phyloP scores from a whole-genome alignment of 2,888 invertebrate genomes.

The Cyrtodaria siliqua region DNA sequence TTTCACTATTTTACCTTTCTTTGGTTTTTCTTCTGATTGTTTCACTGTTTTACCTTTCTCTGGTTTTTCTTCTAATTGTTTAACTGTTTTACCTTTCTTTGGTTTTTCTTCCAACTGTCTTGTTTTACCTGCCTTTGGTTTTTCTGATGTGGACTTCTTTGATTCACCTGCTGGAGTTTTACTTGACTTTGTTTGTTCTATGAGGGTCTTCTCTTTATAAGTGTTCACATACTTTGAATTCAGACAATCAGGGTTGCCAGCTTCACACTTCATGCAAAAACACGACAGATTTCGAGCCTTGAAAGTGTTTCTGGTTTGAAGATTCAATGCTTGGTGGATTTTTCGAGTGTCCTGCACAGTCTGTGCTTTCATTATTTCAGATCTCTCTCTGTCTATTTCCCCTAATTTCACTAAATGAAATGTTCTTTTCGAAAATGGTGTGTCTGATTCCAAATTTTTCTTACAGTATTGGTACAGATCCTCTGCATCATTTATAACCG shows the following conservation, averaged over 20 bases:
- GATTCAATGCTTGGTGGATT: conserved; percentile 32
- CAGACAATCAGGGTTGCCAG: conserved; percentile 28
- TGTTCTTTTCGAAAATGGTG: conserved; percentile 24
- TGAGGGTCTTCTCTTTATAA: conserved; percentile 33
- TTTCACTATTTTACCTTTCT: conserved; percentile 26
- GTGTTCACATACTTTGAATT: conserved; percentile 42
- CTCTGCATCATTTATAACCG: conserved; percentile 30
- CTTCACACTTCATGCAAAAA: conserved; percentile 35
- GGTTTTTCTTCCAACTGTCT: conserved; percentile 17
- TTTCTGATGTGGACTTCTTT: conserved; percentile 38
- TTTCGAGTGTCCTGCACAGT: conserved; percentile 27
- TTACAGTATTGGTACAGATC: conserved; percentile 35
- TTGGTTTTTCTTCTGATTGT: conserved; percentile 17
- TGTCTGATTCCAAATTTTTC: conserved; percentile 25
- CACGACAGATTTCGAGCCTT: conserved; percentile 33
- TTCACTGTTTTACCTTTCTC: conserved; percentile 18
- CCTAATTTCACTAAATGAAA: conserved; percentile 28
- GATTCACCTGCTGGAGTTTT: conserved; percentile 28
- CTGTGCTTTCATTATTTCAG: conserved; percentile 20
- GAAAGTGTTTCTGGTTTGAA: conserved; percentile 13
- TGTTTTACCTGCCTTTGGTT: conserved; percentile 25
- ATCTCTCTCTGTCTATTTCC: conserved; percentile 35
- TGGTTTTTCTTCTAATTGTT: conserved; percentile 21
- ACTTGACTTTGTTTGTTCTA: conserved; percentile 33
- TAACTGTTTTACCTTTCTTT: conserved; percentile 27